Evolutionary conservation across 1,140 invertebrate genomes (phyloP), one percentile per base, ranked within the genome.

Genomic region (Scylla paramamosain): DNA sequence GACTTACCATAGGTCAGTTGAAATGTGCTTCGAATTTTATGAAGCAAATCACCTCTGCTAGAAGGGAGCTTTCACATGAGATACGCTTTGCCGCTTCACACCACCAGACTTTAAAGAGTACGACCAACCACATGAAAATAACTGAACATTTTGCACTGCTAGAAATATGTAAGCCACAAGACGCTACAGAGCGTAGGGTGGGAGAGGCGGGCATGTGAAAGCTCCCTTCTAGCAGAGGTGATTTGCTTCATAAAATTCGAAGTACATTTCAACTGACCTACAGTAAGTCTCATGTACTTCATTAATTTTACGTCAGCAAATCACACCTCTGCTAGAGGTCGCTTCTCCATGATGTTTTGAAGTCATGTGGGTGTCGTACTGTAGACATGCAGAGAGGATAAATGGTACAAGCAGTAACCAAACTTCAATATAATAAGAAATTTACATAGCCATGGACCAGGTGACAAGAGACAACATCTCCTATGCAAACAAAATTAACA

Each of bases 71-170:
- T 91, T 91, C 89, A 91, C 89, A 91, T 91, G 89, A 91, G 89
- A 91, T 46, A 91, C 89, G 39, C 39, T 20, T 28, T 8, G 87
- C 31, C 8, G 31, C 87, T 32, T 0, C 87, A 32, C 87, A 29
- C 87, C 87, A 32, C 89, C 89, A 91, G 89, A n/a, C n/a, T 91
- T 91, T 91, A 91, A 91, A 91, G 89, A 25, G 89, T 91, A 91
- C 89, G 39, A 46, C 48, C 14, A 91, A 2, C 46, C 89, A 91
- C 89, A 91, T 91, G 89, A 91, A 46, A 91, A n/a, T n/a, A 39
- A 91, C 0, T 45, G 8, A 25, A 3, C 52, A n/a, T n/a, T n/a
- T n/a, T n/a, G n/a, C n/a, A n/a, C n/a, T n/a, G 25, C 29, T 25
- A 25, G 20, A 48, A 25, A n/a, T 91, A 20, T 4, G 16, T 4